Percentiles rank a stretch among this genome's conserved stretches.
Evolutionary conservation across 2,113 vertebrate species (phyloP).

Genomic region (Stegostoma tigrinum): DNA sequence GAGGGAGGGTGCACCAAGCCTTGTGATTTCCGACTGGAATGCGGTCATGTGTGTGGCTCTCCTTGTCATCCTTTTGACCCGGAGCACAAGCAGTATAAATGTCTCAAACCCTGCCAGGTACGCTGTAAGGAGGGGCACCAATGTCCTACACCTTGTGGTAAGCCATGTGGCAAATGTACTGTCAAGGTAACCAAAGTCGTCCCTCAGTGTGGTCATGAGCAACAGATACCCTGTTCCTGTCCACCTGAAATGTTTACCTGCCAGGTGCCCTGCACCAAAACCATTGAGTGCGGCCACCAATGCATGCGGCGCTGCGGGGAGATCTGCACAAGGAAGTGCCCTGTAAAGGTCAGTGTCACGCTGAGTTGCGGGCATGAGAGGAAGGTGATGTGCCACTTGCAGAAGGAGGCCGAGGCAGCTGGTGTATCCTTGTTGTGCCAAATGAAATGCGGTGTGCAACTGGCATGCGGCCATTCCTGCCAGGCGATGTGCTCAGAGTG

Average conservation of each 20-base stretch:
- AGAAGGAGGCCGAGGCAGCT: background rate
- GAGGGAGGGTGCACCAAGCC: conserved; percentile 44
- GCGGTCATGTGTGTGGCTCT: conserved; percentile 43
- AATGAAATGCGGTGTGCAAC: conserved; percentile 35
- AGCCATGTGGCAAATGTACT: conserved; percentile 40
- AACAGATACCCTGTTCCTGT: conserved; percentile 42
- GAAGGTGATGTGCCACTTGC: conserved; percentile 37
- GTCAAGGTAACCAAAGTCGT: conserved; percentile 42
- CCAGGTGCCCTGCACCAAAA: conserved; percentile 39
- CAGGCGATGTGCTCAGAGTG: conserved; percentile 41
- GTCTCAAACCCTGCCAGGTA: conserved; percentile 39
- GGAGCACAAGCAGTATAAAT: conserved; percentile 40
- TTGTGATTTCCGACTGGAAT: conserved; percentile 43
- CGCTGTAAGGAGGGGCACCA: conserved; percentile 41
- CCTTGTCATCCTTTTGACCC: conserved; percentile 44
- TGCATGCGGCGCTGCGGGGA: conserved; percentile 41
- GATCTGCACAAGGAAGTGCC: conserved; percentile 36
- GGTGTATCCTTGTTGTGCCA: conserved; percentile 32
- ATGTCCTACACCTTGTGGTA: conserved; percentile 41
- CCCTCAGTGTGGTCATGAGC: conserved; percentile 44
- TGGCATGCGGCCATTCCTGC: conserved; percentile 45
- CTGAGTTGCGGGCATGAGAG: conserved; percentile 41
- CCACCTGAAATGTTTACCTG: conserved; percentile 38
- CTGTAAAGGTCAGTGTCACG: conserved; percentile 28
- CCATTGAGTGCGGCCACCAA: conserved; percentile 41